Conservation (phyloP, 2,113 vertebrate species). For the Amia ocellicauda region DNA sequence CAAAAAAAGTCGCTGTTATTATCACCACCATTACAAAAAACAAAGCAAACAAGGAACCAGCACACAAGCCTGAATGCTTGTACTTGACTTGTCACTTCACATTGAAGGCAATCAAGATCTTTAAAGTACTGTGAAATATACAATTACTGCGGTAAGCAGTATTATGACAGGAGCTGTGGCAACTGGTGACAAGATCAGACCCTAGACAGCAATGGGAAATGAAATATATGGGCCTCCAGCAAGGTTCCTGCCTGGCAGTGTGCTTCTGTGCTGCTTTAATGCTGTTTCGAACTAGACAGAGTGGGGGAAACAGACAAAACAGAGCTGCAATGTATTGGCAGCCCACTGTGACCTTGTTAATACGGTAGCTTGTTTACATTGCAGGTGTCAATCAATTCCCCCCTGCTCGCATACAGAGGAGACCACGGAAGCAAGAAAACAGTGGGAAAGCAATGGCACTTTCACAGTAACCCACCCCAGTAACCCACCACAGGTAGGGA, state of each 20-base stretch:
- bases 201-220: conserved; percentile 37
- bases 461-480: too few species aligned
- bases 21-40: too few species aligned
- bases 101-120: conserved; percentile 39
- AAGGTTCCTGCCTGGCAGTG: background rate
- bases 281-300: background rate
- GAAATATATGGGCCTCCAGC: conserved; percentile 23
- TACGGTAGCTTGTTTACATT: background rate
- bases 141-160: conserved; percentile 62
- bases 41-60: too few species aligned
- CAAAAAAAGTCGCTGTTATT: too few species aligned
- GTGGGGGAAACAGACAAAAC: too few species aligned
- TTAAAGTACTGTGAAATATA: conserved; percentile 60
- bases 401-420: too few species aligned
- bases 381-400: too few species aligned
- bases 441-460: too few species aligned
- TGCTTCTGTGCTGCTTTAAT: background rate
- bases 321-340: too few species aligned
- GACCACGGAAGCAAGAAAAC: too few species aligned
- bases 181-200: conserved; percentile 51
- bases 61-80: background rate
- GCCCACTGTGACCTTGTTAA: background rate
- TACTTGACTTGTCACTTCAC: conserved; percentile 45
- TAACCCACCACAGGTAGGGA: too few species aligned
- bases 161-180: conserved; percentile 61